These are phyloP conservation scores for Eulemur rufifrons DNA, from an alignment of 2,113 vertebrate species.

Conservation along the genomic window DNA sequence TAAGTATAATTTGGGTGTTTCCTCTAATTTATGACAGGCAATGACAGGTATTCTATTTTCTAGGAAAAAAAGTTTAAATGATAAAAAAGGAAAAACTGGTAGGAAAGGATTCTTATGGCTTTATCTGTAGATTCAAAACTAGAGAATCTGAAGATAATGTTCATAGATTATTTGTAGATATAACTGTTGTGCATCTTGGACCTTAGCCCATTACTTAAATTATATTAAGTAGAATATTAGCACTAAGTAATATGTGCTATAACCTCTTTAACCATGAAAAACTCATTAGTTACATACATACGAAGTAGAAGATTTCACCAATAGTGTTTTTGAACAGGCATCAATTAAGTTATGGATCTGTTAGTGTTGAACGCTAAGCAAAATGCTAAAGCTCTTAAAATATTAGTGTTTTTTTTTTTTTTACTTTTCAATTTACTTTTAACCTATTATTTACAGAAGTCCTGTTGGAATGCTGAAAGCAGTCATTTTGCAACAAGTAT, in stretches of 20 bases:
- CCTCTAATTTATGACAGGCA: conserved; percentile 37
- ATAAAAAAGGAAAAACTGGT: background rate
- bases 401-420: conserved; percentile 84
- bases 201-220: conserved; percentile 55
- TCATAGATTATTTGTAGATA: conserved; percentile 44
- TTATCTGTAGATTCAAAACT: conserved; percentile 44
- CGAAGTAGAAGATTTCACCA: conserved; percentile 82
- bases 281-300: conserved; percentile 84
- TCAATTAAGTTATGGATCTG: conserved; percentile 77
- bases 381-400: conserved; percentile 77
- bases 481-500: conserved; percentile 82
- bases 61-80: conserved; percentile 25
- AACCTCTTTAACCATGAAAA: conserved; percentile 83
- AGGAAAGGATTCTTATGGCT: conserved; percentile 63
- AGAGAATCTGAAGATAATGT: conserved; percentile 62
- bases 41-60: conserved; percentile 1
- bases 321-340: conserved; percentile 83
- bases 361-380: conserved; percentile 81
- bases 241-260: conserved; percentile 70
- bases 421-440: conserved; percentile 66
- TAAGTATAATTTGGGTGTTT: background rate
- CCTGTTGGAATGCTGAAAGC: conserved; percentile 78
- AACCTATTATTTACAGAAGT: conserved; percentile 82
- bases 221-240: conserved; percentile 64
- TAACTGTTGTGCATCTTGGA: conserved; percentile 41